Base-by-base conservation (phyloP, 37 sponge, comb jelly and placozoan species). In the Beroe forskalii region DNA sequence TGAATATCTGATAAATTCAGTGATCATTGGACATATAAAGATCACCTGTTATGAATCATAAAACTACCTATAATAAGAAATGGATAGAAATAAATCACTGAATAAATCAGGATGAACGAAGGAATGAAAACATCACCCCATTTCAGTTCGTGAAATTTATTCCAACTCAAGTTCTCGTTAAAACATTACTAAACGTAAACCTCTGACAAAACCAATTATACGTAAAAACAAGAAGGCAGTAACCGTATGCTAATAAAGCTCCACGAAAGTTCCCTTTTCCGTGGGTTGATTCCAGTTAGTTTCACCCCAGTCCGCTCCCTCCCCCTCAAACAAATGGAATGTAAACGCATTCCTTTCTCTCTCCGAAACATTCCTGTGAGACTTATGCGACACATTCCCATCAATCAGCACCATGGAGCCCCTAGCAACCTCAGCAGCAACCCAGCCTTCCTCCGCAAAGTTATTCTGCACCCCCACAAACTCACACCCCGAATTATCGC, bases 281-380 rank as follows among this genome's bases (percentile, higher is more conserved):
- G 86, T 80, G 40, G 86, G 86, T 48, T 44, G 55, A 80, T 80
- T 80, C 99, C 99, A 98, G 90, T 98, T 98, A 2, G 91, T 92
- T n/a, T 92, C 90, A 72, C 91, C 93, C 94, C 95, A 98, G 25
- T 92, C 89, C 35, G 96, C 91, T 1, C 37, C 91, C 67, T 90
- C 95, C 17, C 93, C 90, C 90, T 98, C 99, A 91, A 93, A 95
- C 75, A 98, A 67, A 89, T 98, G 99, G 61, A 98, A 98, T 1
- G 99, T 96, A 91, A 95, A 98, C 76, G 95, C 93, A 67, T 96
- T 93, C 44, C 99, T 89, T 0, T 96, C 94, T n/a, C 92, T 90
- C 0, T 91, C 66, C 20, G 95, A 95, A 2, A 35, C 41, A 61
- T 98, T 98, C 62, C 66, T 35, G 3, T 61, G 91, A 80, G 96